Conservation (phyloP, 2,888 invertebrate genomes). For the Strigamia crassipes region DNA sequence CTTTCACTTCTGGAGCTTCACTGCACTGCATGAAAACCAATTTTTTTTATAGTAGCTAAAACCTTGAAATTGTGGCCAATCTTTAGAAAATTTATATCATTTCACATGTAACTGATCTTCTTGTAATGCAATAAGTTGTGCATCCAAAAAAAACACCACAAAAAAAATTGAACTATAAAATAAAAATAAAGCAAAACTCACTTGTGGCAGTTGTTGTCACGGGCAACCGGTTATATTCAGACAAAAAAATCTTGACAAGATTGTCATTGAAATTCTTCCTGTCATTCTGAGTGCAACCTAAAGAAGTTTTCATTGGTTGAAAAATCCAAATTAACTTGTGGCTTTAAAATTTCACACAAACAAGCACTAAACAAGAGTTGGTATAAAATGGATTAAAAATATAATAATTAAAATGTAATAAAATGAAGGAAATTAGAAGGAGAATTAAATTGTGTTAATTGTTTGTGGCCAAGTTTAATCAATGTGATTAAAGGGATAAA, state of each 20-base stretch:
- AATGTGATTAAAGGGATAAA: neutral
- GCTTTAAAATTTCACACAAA: neutral
- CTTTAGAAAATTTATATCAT: no score
- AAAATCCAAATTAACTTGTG: neutral
- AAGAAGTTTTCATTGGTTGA: conserved; percentile 48
- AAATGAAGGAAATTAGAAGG: neutral
- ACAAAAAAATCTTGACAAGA: conserved; percentile 80
- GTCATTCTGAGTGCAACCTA: conserved; percentile 75
- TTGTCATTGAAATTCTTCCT: conserved; percentile 80
- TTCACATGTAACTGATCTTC: no score
- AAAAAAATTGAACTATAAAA: neutral
- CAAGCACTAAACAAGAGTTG: neutral
- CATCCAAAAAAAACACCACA: no score
- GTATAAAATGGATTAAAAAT: neutral
- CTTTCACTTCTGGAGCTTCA: no score
- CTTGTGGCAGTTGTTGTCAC: neutral
- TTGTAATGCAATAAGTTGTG: no score
- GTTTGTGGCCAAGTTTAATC: neutral
- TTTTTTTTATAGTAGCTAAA: no score
- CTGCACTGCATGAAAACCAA: no score
- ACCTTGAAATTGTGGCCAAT: no score
- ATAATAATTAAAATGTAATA: neutral
- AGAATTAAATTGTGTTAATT: neutral
- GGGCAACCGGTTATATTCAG: conserved; percentile 66
- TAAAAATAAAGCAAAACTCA: conserved; percentile 9